Percentiles rank a stretch among this genome's conserved stretches.
Evolutionary conservation across 1,140 invertebrate species (phyloP).

Genomic region (Uloborus diversus): DNA sequence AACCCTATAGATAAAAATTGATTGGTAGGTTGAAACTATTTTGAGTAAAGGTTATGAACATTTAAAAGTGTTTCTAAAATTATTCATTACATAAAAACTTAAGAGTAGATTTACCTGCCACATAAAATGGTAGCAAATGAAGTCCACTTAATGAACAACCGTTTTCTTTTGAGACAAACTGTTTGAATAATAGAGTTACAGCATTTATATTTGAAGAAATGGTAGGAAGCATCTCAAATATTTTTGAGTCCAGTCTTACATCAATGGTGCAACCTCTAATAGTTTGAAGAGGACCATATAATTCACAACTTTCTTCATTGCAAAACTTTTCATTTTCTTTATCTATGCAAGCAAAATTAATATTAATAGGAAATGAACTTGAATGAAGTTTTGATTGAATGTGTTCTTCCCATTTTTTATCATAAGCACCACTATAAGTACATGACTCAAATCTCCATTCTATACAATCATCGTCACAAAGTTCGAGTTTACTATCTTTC

Average conservation of each 20-base stretch:
- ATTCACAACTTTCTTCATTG: conserved; percentile 25
- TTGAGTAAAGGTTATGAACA: no score
- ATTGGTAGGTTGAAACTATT: no score
- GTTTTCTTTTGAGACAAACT: conserved; percentile 43
- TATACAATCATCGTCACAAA: conserved; percentile 54
- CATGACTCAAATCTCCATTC: conserved; percentile 56
- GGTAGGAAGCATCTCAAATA: conserved; percentile 29
- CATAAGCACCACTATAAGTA: not conserved
- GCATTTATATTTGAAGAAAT: conserved; percentile 23
- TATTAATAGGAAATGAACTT: conserved; percentile 58
- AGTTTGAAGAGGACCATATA: conserved; percentile 39
- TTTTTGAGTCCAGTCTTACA: conserved; percentile 26
- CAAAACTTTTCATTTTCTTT: conserved; percentile 33
- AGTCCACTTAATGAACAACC: conserved; percentile 22
- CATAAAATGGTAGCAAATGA: conserved; percentile 53
- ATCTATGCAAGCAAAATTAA: conserved; percentile 57
- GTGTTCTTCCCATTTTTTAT: conserved; percentile 28
- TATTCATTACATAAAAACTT: not conserved
- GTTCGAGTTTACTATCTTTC: conserved; percentile 19
- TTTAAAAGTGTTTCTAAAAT: not conserved
- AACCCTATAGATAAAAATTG: no score
- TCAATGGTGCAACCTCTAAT: conserved; percentile 34
- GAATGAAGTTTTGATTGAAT: conserved; percentile 43
- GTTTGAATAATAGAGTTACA: conserved; percentile 53
- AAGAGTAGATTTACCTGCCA: conserved; percentile 27